Base-by-base conservation (phyloP, 2,797 vertebrate species). In the Cryptoblepharus egeriae region DNA sequence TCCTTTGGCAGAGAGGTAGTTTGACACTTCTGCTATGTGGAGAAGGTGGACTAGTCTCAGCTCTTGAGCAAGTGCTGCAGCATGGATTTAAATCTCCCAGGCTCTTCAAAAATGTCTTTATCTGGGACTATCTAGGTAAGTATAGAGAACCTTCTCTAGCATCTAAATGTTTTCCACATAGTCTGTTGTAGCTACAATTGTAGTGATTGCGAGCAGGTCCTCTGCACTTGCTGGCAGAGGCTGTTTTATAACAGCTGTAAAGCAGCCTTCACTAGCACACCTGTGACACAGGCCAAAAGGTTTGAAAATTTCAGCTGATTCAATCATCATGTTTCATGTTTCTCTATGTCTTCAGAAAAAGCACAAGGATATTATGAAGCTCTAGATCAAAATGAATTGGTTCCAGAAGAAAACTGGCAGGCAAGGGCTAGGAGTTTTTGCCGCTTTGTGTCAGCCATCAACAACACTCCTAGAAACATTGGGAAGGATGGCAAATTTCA, bases 401-500 rank as follows among this genome's bases (percentile, higher is more conserved):
- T 96, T 58, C 96, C 96, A 24, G 98, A 98, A 82, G 99, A 99
- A 94, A 99, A 98, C 92, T 99, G 98, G 97, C 97, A 98, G 88
- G 98, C 95, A 39, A 96, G 98, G 90, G 98, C 98, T 74, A 96
- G 96, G 68, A 97, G 97, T 91, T 99, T 99, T 95, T 98, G 98
- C 91, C 97, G 97, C 58, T 99, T 99, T 91, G 97, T 99, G 95
- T 97, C 97, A 3, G 98, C 98, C 90, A 98, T 99, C 94, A 99
- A 98, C 94, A 97, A 92, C 91, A 98, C 97, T 2, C 96, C 98
- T 60, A 96, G 99, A 91, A 99, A 98, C 95, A 99, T 99, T 1
- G 99, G 99, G 92, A 99, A 99, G 94, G 98, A 99, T 3, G 99
- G 98, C 83, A 99, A 99, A 91, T 99, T 99, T 95, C 98, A 99